Base-by-base conservation (phyloP, 1,140 invertebrate genomes). In the Zaprionus camerounensis region DNA sequence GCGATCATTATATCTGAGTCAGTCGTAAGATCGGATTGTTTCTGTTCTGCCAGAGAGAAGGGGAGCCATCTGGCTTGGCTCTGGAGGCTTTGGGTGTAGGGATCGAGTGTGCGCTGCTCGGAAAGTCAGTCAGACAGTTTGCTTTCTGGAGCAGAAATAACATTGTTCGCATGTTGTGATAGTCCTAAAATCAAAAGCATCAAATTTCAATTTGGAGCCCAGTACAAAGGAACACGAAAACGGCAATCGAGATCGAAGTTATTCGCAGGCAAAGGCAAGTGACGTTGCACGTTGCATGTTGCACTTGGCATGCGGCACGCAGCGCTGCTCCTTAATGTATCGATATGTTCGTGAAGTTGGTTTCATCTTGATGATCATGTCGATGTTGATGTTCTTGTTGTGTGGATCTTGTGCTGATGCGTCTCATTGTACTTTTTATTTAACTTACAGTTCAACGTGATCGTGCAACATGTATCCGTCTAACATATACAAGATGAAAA, bases 401-500 rank as follows among this genome's bases (percentile, higher is more conserved):
- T 49, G 2, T 22, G n/a, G 15, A 2, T 41, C 2, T 41, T 41
- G 38, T 49, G 41, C 13, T 46, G n/a, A 15, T 46, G 15, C 41
- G 15, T 49, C 11, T 49, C 17, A 20, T 13, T 7, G 20, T 22
- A 24, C 31, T 15, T 13, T 65, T 24, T 34, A 34, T 34, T 34
- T 11, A 34, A 12, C 24, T 12, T 28, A 22, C 62, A 55, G 64
- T 71, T 64, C 61, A 64, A 44, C 51, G 49, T 62, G 59, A 55
- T 49, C 28, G 36, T 28, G 41, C 69, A 59, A 34, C 15, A 86
- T 86, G 82, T 64, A 77, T 77, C 78, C 81, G 22, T 76, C 70
- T 24, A 80, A 76, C 56, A 82, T 87, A 55, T 80, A 77, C 61
- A 80, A 69, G 20, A 80, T 78, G 83, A 86, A 78, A 53, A 87